These are phyloP conservation scores for Pipistrellus pygmaeus DNA, from an alignment of 2,797 vertebrate species.

Conservation along the genomic window DNA sequence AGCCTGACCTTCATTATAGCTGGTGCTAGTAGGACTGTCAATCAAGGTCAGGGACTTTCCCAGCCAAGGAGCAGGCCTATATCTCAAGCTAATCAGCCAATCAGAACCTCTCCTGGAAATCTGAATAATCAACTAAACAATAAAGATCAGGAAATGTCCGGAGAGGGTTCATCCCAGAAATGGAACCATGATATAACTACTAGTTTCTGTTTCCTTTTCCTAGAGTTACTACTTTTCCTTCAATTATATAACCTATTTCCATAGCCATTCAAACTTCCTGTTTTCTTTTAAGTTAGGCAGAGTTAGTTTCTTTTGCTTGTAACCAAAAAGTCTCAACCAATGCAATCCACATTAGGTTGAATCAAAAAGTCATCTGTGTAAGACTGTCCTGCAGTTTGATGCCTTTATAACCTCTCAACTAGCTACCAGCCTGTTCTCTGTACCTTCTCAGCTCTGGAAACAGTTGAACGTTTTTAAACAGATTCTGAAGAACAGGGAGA, in stretches of 20 bases:
- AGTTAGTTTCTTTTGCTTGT: constrained; percentile 33
- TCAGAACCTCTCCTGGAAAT: constrained; percentile 16
- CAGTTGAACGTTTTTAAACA: constrained; percentile 40
- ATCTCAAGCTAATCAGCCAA: constrained; percentile 12
- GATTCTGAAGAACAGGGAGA: constrained; percentile 9
- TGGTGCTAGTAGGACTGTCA: background rate
- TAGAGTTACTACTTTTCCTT: constrained; percentile 25
- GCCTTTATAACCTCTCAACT: constrained; percentile 24
- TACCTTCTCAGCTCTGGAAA: background rate
- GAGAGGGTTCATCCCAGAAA: background rate
- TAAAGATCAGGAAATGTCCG: constrained; percentile 31
- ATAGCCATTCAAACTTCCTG: background rate
- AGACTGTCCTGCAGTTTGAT: background rate
- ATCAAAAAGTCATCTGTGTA: constrained; percentile 36
- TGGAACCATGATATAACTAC: background rate
- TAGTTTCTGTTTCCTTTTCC: constrained; percentile 5
- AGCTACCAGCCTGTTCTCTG: background rate
- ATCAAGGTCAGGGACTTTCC: background rate
- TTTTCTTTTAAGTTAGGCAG: constrained; percentile 7
- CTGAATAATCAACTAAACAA: constrained; percentile 12
- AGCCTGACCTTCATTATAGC: background rate
- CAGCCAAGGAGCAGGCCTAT: background rate
- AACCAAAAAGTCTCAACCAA: constrained; percentile 55
- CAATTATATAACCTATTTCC: constrained; percentile 3
- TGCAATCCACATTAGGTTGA: constrained; percentile 23